Evolutionary conservation across 1,140 invertebrate species (phyloP), one percentile per base, ranked within the genome.

Genomic region (Zaprionus capensis): DNA sequence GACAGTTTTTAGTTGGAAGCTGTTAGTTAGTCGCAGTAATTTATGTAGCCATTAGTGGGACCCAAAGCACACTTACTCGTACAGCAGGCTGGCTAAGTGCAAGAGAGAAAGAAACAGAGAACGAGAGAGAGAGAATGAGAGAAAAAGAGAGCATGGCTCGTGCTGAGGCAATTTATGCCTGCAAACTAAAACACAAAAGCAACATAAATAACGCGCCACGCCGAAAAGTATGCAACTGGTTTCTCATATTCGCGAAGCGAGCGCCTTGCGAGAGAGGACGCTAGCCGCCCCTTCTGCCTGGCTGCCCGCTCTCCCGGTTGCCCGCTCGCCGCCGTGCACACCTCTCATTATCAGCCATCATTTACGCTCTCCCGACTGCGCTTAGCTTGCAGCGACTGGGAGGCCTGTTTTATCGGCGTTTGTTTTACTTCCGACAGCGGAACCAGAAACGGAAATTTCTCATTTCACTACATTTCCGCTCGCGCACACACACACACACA

Each of bases 401-500:
- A 75, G 69, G 71, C 71, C 71, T 76, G 81, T 85, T 88, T 88
- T 88, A 88, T 88, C 85, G 86, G 78, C 85, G 85, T 90, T 88
- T 88, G 84, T 88, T 88, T 88, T 90, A 88, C 78, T 88, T 88
- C 84, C 84, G 84, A 90, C 81, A 79, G 63, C 84, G 84, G 84
- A 88, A 88, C 85, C 84, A 88, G 84, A 90, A 88, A 76, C 84
- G 84, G 84, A 88, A 88, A 88, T 88, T 88, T 88, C 84, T 88
- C 84, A 90, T 88, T 88, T 90, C 85, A 81, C 81, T 88, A 88
- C 84, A 88, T 88, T 88, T 88, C 84, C 84, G 84, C 70, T 68
- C 67, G 79, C 85, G 69, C 74, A 56, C 53, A 66, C 77, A 58
- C 58, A 53, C 59, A 62, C 41, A 44, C 71, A 64, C 59, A 58